phyloP scores from a whole-genome alignment of 2,888 invertebrate genomes.

The Tenthredo scrophulariae region DNA sequence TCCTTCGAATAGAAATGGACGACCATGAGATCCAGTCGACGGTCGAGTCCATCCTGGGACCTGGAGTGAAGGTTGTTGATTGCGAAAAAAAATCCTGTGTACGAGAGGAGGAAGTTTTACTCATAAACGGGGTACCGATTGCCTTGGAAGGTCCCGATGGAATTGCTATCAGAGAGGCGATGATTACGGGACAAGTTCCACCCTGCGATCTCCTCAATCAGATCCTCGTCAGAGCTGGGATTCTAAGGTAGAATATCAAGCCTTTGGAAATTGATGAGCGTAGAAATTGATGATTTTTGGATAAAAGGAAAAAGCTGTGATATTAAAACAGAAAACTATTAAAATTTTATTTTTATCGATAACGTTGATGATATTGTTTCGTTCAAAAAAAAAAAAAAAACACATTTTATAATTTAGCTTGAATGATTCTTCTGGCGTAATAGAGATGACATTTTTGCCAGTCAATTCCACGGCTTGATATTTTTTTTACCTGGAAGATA shows the following conservation, averaged over 20 bases:
- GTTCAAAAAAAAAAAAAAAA: too few relatives aligned
- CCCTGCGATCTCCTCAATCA: conserved; percentile 86
- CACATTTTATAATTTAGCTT: background rate
- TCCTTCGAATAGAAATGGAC: conserved; percentile 80
- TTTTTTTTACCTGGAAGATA: conserved; percentile 22
- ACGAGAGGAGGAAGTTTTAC: conserved; percentile 85
- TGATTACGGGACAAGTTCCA: conserved; percentile 85
- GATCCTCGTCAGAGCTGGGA: conserved; percentile 84
- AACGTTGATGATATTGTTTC: background rate
- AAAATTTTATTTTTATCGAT: background rate
- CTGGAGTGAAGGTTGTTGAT: conserved; percentile 86
- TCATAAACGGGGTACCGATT: conserved; percentile 86
- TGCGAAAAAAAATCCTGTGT: conserved; percentile 87
- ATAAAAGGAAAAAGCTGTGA: background rate
- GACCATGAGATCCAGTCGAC: conserved; percentile 87
- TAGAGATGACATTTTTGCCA: background rate
- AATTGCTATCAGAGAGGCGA: conserved; percentile 84
- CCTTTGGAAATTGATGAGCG: conserved; percentile 26
- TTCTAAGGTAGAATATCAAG: conserved; percentile 77
- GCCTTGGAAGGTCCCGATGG: conserved; percentile 85
- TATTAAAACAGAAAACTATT: background rate
- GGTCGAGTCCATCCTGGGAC: conserved; percentile 87
- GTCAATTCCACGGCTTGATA: conserved; percentile 28
- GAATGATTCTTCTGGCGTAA: too few relatives aligned
- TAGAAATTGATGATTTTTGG: background rate